Evolutionary conservation across 2,888 invertebrate species (phyloP).

Genomic region (Acronicta aceris): DNA sequence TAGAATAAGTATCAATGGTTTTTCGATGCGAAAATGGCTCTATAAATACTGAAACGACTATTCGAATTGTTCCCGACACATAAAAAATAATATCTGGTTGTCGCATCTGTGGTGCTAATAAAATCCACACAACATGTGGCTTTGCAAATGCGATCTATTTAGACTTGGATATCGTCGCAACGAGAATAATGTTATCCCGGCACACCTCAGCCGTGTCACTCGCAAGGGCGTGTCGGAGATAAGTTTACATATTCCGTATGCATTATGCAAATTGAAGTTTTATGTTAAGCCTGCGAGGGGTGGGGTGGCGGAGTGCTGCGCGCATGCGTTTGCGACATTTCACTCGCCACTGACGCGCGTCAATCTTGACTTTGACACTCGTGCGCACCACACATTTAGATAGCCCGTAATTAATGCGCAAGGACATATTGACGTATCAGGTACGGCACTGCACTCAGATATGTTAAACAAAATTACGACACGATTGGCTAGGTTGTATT

Average conservation of each 20-base stretch:
- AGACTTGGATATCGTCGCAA: constrained; percentile 83
- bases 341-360: constrained; percentile 70
- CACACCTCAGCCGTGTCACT: constrained; percentile 86
- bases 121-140: constrained; percentile 72
- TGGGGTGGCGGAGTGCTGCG: constrained; percentile 54
- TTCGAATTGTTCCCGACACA: constrained; percentile 50
- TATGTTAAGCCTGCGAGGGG: constrained; percentile 80
- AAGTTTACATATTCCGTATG: constrained; percentile 88
- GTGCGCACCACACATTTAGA: constrained; percentile 55
- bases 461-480: constrained; percentile 39
- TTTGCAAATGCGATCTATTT: constrained; percentile 85
- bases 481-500: constrained; percentile 13
- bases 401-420: constrained; percentile 56
- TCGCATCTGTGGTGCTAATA: constrained; percentile 67
- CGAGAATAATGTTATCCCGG: constrained; percentile 87
- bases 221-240: constrained; percentile 86
- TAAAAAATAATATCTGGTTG: constrained; percentile 65
- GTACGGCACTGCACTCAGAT: constrained; percentile 35
- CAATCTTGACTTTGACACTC: constrained; percentile 66
- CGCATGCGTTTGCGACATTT: constrained; percentile 67
- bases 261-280: constrained; percentile 88
- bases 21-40: constrained; percentile 48
- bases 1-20: constrained; percentile 38
- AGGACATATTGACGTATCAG: constrained; percentile 46
- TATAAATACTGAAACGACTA: constrained; percentile 58